phyloP scores from a whole-genome alignment of 2,113 vertebrate genomes.

The Aplodontia rufa region DNA sequence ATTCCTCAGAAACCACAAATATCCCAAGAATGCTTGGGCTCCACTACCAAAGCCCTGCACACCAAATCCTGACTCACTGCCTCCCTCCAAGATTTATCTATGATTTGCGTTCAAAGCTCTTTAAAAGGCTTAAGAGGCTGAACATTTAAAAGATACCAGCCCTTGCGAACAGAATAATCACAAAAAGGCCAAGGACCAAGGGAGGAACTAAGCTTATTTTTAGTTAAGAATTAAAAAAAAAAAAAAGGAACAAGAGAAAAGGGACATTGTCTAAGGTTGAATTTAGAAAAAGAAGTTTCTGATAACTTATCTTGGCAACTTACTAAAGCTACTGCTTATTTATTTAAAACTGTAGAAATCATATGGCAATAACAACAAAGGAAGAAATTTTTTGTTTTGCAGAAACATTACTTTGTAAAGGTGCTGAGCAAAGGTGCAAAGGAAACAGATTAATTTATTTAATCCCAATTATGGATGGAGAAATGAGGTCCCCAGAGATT shows the following conservation, averaged over 20 bases:
- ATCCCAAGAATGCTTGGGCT: conserved; percentile 81
- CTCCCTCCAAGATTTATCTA: conserved; percentile 26
- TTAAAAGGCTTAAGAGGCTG: not conserved
- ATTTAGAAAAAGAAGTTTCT: not conserved
- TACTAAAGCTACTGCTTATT: not conserved
- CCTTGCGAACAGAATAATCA: not conserved
- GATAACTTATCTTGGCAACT: not conserved
- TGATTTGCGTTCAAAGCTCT: not conserved
- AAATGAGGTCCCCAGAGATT: not conserved
- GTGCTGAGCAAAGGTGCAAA: not conserved
- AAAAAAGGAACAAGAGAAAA: not conserved
- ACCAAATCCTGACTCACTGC: conserved; percentile 64
- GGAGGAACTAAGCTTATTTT: not conserved
- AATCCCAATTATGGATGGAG: not conserved
- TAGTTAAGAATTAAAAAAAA: not conserved
- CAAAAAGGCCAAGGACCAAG: not conserved
- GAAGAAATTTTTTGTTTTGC: not conserved
- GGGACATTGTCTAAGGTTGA: not conserved
- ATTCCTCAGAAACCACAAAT: conserved; percentile 79
- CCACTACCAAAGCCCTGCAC: conserved; percentile 60
- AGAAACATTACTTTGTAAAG: not conserved
- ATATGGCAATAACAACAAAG: not conserved
- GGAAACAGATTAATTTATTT: not conserved
- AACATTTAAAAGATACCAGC: not conserved
- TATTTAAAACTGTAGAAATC: not conserved